Conservation (phyloP, 2,888 invertebrate species). For the Pollenia angustigena region DNA sequence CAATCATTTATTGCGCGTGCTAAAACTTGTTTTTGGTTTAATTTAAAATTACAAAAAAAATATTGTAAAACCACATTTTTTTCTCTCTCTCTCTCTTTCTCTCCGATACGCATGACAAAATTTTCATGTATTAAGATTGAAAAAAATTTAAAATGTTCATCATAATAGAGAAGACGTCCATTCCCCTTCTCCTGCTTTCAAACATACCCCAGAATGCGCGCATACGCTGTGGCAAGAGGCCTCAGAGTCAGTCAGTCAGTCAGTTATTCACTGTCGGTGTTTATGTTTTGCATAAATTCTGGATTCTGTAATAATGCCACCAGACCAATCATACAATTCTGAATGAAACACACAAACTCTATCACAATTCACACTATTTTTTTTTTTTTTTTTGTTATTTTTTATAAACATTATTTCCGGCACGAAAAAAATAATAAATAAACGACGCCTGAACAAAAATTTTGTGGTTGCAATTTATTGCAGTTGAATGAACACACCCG, state of each 20-base stretch:
- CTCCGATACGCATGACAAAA: conserved; percentile 68
- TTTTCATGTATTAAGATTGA: conserved; percentile 35
- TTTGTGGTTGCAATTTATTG: conserved; percentile 80
- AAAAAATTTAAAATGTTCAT: conserved; percentile 50
- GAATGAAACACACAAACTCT: conserved; percentile 60
- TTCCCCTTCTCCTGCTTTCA: not conserved
- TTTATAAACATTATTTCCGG: conserved; percentile 72
- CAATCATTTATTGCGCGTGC: conserved; percentile 70
- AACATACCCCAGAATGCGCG: conserved; percentile 35
- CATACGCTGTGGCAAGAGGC: conserved; percentile 38
- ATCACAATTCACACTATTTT: conserved; percentile 30
- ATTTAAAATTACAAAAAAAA: conserved; percentile 20
- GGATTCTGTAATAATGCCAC: conserved; percentile 40
- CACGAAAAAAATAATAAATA: conserved; percentile 40
- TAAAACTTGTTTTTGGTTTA: conserved; percentile 69
- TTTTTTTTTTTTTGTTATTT: conserved; percentile 17
- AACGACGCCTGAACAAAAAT: conserved; percentile 54
- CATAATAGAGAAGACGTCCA: conserved; percentile 18
- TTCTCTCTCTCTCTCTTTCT: conserved; percentile 50
- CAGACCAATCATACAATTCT: conserved; percentile 27
- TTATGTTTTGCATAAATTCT: conserved; percentile 27
- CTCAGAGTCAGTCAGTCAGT: conserved; percentile 29
- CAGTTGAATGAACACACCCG: conserved; percentile 82
- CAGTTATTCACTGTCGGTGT: not conserved
- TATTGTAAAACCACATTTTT: conserved; percentile 45